Evolutionary conservation across 30 jellyfish, hydroid and myxozoan genomes (phyloP).

Genomic region (Aurelia aurita complex sp. Pacific): DNA sequence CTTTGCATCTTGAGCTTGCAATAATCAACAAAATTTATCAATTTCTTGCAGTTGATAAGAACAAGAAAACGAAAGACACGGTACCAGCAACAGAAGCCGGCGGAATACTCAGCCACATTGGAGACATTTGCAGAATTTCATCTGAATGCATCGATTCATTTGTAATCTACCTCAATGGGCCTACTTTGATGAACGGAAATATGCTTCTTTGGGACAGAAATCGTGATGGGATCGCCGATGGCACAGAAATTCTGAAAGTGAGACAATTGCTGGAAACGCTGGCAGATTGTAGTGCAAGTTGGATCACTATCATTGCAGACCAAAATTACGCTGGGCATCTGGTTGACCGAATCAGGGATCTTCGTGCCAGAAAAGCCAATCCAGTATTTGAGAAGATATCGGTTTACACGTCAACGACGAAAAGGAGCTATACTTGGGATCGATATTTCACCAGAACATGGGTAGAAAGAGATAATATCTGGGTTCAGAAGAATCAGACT

Average conservation of each 20-base stretch:
- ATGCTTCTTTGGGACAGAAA: conserved; percentile 92
- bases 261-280: conserved; percentile 70
- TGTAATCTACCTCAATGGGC: conserved; percentile 90
- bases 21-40: not conserved
- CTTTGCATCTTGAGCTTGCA: no score
- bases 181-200: conserved; percentile 91
- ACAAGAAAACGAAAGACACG: conserved; percentile 83
- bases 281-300: conserved; percentile 82
- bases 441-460: conserved; percentile 84
- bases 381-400: conserved; percentile 58
- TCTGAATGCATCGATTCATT: conserved; percentile 82
- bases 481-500: conserved; percentile 60
- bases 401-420: conserved; percentile 82
- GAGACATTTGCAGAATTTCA: conserved; percentile 67
- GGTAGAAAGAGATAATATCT: conserved; percentile 71
- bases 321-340: conserved; percentile 97
- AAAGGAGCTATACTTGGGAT: conserved; percentile 83
- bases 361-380: conserved; percentile 35
- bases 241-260: conserved; percentile 79
- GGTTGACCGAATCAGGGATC: conserved; percentile 64
- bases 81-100: conserved; percentile 95
- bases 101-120: conserved; percentile 71
- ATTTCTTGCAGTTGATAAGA: conserved; percentile 76
- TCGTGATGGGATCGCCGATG: conserved; percentile 90
- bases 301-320: conserved; percentile 88